Percentiles rank a stretch among this genome's conserved stretches.
phyloP scores from a whole-genome alignment of 1,140 invertebrate genomes.

The Rhynchophorus ferrugineus region DNA sequence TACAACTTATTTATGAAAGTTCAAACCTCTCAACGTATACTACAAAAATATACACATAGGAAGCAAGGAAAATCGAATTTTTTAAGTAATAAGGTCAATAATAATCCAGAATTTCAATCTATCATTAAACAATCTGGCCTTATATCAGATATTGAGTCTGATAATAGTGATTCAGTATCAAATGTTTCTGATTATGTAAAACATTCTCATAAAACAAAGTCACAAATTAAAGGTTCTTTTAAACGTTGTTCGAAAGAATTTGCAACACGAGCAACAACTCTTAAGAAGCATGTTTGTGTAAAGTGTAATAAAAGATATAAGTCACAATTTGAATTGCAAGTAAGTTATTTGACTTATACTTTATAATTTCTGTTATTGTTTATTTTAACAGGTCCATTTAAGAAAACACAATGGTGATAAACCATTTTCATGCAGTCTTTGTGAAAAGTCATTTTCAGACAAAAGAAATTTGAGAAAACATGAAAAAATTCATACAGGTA shows the following conservation, averaged over 20 bases:
- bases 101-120: too few species aligned
- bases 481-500: slow-evolving; percentile 58
- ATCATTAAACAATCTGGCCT: too few species aligned
- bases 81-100: too few species aligned
- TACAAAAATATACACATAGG: background rate
- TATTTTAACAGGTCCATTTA: slow-evolving; percentile 20
- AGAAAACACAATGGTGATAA: slow-evolving; percentile 40
- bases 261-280: background rate
- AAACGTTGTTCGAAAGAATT: slow-evolving; percentile 2
- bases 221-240: too few species aligned
- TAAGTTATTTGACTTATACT: slow-evolving; percentile 2
- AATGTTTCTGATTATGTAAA: too few species aligned
- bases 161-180: too few species aligned
- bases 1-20: background rate
- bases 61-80: too few species aligned
- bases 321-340: slow-evolving; percentile 21
- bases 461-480: slow-evolving; percentile 58
- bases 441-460: slow-evolving; percentile 65
- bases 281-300: slow-evolving; percentile 11
- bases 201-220: too few species aligned
- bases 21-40: background rate
- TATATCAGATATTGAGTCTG: too few species aligned
- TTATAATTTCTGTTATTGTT: background rate
- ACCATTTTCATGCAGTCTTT: slow-evolving; percentile 50
- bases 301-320: slow-evolving; percentile 21